Conservation (phyloP, 2,888 invertebrate species). For the Salticus scenicus region DNA sequence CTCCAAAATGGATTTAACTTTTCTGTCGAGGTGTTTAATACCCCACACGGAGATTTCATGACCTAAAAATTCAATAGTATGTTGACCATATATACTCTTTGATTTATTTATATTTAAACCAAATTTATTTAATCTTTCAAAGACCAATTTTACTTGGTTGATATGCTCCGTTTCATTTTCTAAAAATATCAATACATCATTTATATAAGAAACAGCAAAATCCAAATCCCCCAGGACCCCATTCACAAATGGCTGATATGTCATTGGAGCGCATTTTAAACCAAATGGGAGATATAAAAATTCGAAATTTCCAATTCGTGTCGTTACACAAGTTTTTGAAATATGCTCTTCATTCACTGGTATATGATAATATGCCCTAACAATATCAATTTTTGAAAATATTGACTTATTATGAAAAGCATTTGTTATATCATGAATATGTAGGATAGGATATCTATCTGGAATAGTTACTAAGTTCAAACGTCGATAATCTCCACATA, state of each 20-base stretch:
- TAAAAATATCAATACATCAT: constrained; percentile 56
- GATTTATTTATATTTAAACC: not conserved
- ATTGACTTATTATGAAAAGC: not conserved
- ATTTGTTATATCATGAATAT: constrained; percentile 9
- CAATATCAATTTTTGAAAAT: constrained; percentile 62
- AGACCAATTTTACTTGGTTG: constrained; percentile 19
- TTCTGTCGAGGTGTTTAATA: constrained; percentile 8
- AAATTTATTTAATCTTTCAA: not conserved
- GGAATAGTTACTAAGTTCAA: not conserved
- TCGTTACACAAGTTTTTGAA: constrained; percentile 75
- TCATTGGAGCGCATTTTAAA: constrained; percentile 76
- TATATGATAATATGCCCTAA: constrained; percentile 72
- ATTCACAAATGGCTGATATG: constrained; percentile 76
- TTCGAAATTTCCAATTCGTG: constrained; percentile 75
- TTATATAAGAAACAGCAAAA: constrained; percentile 73
- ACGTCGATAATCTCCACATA: not conserved
- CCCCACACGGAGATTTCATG: not conserved
- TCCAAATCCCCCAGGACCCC: constrained; percentile 73
- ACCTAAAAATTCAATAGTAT: not conserved
- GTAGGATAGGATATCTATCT: not conserved
- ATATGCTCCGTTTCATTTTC: constrained; percentile 42
- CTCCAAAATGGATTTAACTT: constrained; percentile 5
- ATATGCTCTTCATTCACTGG: constrained; percentile 74
- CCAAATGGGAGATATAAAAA: constrained; percentile 75
- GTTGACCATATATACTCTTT: not conserved